Evolutionary conservation across 1,140 invertebrate genomes (phyloP).

Genomic region (Chymomyza costata): DNA sequence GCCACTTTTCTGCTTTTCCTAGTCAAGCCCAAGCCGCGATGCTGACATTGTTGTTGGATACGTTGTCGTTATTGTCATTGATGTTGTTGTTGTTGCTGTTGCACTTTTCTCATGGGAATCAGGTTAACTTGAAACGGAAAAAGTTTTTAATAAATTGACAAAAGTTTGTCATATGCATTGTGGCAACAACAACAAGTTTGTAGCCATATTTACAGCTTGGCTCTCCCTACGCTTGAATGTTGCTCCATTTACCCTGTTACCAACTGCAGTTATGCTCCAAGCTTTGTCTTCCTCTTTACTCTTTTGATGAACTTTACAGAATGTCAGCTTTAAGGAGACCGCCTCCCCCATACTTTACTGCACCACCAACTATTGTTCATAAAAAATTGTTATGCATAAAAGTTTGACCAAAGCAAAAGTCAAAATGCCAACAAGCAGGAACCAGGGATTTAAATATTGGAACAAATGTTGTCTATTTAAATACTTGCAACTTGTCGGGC

Average conservation of each 20-base stretch:
- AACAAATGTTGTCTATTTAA: no score
- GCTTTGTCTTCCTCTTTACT: no score
- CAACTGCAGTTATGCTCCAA: no score
- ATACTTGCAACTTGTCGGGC: no score
- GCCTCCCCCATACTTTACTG: no score
- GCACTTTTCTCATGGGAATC: constrained; percentile 52
- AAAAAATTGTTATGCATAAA: no score
- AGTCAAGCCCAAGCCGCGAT: background rate
- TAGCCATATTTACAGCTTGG: background rate
- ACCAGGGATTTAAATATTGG: no score
- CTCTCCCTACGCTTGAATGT: constrained; percentile 5
- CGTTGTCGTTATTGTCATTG: constrained; percentile 10
- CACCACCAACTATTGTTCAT: no score
- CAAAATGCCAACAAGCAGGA: no score
- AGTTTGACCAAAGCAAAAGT: no score
- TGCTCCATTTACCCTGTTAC: constrained; percentile 51
- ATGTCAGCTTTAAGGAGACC: no score
- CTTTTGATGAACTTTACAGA: no score
- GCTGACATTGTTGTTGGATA: constrained; percentile 15
- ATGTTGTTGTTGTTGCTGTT: constrained; percentile 17
- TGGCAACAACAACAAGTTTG: constrained; percentile 36
- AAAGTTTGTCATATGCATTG: constrained; percentile 73
- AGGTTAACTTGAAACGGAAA: constrained; percentile 49
- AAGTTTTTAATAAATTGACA: constrained; percentile 69
- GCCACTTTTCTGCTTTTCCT: background rate